A percentile compares a stretch with the other conserved stretches of the same genome.
Evolutionary conservation across 1,140 invertebrate genomes (phyloP).

Genomic region (Atta colombica): DNA sequence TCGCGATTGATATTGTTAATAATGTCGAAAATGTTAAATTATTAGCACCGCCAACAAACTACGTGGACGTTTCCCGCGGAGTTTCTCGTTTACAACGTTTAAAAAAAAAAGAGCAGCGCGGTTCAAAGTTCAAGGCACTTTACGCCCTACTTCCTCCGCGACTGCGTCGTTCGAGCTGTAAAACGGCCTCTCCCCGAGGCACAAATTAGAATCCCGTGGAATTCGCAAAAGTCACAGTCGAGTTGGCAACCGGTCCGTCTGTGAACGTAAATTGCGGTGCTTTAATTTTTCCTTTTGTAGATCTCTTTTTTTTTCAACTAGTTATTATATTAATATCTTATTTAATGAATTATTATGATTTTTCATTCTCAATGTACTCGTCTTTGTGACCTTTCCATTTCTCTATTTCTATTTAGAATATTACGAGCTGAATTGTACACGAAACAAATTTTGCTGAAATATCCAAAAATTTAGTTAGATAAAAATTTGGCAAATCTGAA

Average conservation of each 20-base stretch:
- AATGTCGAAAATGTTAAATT: neutral
- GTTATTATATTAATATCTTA: no score
- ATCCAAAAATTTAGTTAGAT: no score
- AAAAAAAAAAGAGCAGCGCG: conserved; percentile 35
- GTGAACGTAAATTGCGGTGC: neutral
- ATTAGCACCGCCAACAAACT: neutral
- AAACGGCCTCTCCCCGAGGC: conserved; percentile 71
- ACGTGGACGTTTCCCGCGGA: conserved; percentile 2
- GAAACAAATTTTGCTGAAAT: no score
- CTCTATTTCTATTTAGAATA: no score
- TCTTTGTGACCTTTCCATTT: no score
- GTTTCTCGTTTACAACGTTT: conserved; percentile 9
- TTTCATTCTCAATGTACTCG: no score
- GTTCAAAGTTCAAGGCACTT: conserved; percentile 75
- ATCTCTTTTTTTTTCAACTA: conserved; percentile 31
- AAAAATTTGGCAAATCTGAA: no score
- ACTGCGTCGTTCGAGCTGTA: conserved; percentile 67
- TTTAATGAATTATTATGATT: no score
- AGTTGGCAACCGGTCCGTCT: conserved; percentile 53
- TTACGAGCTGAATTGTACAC: no score
- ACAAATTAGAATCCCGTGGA: conserved; percentile 70
- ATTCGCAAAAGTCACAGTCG: conserved; percentile 66
- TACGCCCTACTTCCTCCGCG: conserved; percentile 74
- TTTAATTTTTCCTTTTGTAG: conserved; percentile 53
- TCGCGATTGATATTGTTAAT: conserved; percentile 8